Evolutionary conservation across 2,113 vertebrate genomes (phyloP), one percentile per base, ranked within the genome.

Genomic region (Galbula dea): DNA sequence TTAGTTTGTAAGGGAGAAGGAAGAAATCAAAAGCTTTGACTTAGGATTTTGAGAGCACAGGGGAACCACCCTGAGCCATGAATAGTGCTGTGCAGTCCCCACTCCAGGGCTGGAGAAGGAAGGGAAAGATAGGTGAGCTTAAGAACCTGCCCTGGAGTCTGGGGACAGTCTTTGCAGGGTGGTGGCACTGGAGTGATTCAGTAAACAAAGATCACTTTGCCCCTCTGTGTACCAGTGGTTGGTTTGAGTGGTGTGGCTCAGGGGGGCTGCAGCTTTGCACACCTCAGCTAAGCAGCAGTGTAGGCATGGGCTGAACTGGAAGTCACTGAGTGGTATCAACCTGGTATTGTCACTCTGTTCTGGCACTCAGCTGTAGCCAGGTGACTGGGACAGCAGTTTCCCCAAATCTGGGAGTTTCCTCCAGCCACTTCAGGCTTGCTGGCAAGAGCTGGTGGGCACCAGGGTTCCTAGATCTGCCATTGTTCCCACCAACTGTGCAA

Each of bases 261-360:
- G 32, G 18, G 30, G 10, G 15, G 24, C 36, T 76, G n/a, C 10
- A 29, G 67, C 73, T 57, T 46, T 63, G 46, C 46, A 41, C 29
- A 26, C 18, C 34, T 52, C 1, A 1, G 16, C n/a, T 41, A 24
- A 23, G 59, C 32, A 57, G 27, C 0, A 0, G 9, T 30, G 21
- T 10, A 16, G 43, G 34, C 0, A 1, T 54, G 41, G 26, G 16
- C 36, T 75, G 32, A 54, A 48, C 18, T 59, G 59, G 57, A 29
- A 34, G 15, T 48, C 0, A 0, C 48, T 21, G 75, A 11, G n/a
- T 5, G 4, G 36, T 13, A 49, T 20, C 36, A 48, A 18, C 18
- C 24, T 71, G 32, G 30, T n/a, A 8, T 18, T 30, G 34, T 20
- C 26, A 26, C 32, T 23, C 17, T 71, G 41, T 46, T 49, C 73